A percentile compares a stretch with the other conserved stretches of the same genome.
phyloP scores from a whole-genome alignment of 2,113 vertebrate species.

The Mola mola region DNA sequence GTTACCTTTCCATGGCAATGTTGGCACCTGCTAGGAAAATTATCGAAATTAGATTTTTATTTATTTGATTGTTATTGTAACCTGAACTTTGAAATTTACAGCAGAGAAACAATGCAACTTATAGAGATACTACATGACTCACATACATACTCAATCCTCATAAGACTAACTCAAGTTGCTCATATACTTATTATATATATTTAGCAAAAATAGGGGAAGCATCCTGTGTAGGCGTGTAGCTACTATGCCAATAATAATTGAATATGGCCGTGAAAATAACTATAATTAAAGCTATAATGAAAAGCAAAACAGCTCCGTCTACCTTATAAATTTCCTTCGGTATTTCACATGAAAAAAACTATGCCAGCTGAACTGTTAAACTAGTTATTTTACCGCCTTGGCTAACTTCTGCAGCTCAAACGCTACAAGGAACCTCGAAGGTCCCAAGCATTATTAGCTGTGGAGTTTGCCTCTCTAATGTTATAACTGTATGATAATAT shows the following conservation, averaged over 20 bases:
- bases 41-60: too few species aligned
- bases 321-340: background rate
- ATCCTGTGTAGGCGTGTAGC: background rate
- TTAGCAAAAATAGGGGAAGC: background rate
- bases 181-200: too few species aligned
- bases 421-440: background rate
- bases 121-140: too few species aligned
- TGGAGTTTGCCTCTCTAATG: constrained; percentile 15
- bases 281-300: background rate
- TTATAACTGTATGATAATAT: accelerated
- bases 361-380: background rate
- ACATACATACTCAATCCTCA: too few species aligned
- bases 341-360: constrained; percentile 7
- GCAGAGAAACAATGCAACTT: too few species aligned
- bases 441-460: constrained; percentile 24
- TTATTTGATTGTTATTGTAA: too few species aligned
- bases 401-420: background rate
- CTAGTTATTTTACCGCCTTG: background rate
- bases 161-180: too few species aligned
- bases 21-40: too few species aligned
- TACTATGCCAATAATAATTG: background rate
- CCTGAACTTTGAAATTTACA: too few species aligned
- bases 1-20: too few species aligned
- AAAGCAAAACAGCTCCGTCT: background rate
- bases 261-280: background rate